Evolutionary conservation across 2,888 invertebrate genomes (phyloP), one percentile per base, ranked within the genome.

Genomic region (Campoletis raptor): DNA sequence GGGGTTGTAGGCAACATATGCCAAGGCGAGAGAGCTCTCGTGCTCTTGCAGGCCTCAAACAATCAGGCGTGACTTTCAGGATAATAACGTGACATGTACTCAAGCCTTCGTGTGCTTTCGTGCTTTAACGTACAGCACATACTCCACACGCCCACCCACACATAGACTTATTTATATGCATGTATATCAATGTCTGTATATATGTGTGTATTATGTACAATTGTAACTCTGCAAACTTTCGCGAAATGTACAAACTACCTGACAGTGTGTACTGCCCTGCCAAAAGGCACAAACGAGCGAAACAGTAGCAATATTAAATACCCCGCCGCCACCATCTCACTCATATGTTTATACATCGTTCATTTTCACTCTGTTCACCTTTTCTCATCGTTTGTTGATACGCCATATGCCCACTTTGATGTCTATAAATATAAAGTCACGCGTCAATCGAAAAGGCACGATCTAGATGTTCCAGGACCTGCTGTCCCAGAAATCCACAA

Each of bases 31-130:
- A 57, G 70, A 52, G 64, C 70, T 54, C 81, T 83, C 83, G 81
- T 86, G 86, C 64, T 57, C 81, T 76, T 54, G 36, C 81, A 61
- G 74, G 84, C 74, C 69, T 84, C 81, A 54, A 74, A 85, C 84
- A 82, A 81, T 85, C 82, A 79, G 85, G 79, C 85, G 85, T 87
- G 84, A 87, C 86, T 87, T 76, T 70, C 72, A 80, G 79, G 74
- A 74, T 82, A 82, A 81, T 85, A 85, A 87, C 86, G 82, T 79
- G 86, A 85, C 86, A 76, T 48, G 76, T 72, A 76, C 79, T 72
- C 70, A 72, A 67, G 80, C 61, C 61, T 73, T 45, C 73, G 74
- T 76, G 77, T 69, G 67, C 64, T 86, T 69, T 54, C 86, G 85
- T 80, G 85, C 83, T 78, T 66, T 57, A 66, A 79, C 48, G 24